Conservation (phyloP, 2,113 vertebrate species). For the Gambusia holbrooki region DNA sequence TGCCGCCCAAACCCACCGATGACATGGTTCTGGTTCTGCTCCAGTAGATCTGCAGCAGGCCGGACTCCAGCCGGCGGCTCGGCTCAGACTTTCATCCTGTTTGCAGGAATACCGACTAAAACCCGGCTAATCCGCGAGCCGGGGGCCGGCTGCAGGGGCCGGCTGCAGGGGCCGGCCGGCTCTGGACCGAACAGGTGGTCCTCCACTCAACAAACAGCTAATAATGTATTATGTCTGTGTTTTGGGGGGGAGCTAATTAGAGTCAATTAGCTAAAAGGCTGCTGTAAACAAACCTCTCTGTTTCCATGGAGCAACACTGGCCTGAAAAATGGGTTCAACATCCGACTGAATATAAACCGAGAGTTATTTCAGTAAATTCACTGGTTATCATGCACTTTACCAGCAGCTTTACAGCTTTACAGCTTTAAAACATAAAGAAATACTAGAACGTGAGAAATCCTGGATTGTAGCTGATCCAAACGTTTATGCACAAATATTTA, state of each 20-base stretch:
- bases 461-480: background rate
- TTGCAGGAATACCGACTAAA: constrained; percentile 29
- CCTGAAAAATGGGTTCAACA: background rate
- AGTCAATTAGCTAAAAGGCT: constrained; percentile 31
- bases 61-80: constrained; percentile 10
- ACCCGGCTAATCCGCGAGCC: constrained; percentile 48
- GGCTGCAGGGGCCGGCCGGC: background rate
- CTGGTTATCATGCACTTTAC: background rate
- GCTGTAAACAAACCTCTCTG: constrained; percentile 11
- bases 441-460: background rate
- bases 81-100: constrained; percentile 21
- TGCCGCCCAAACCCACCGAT: constrained; percentile 17
- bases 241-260: constrained; percentile 32
- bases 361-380: background rate
- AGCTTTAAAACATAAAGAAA: background rate
- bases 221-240: constrained; percentile 20
- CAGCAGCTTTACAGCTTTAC: background rate
- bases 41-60: constrained; percentile 14
- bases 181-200: constrained; percentile 52
- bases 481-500: background rate
- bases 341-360: background rate
- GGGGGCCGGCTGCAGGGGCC: background rate
- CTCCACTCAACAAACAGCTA: constrained; percentile 27
- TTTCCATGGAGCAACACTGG: background rate
- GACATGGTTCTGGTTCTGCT: constrained; percentile 16